phyloP scores from a whole-genome alignment of 92 coral and sea anemone species.

The Zoanthus solanderi region DNA sequence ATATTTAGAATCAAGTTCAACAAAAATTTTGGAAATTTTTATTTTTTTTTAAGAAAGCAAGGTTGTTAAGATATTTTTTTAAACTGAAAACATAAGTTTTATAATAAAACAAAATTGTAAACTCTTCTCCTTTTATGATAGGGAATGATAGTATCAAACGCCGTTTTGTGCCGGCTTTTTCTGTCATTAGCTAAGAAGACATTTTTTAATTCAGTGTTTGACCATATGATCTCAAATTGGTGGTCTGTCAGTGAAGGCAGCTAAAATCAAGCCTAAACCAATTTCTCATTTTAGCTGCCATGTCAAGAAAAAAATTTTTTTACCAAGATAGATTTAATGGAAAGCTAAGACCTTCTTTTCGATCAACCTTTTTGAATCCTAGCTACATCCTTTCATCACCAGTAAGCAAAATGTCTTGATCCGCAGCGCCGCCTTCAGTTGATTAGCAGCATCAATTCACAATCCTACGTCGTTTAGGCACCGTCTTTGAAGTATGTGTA shows the following conservation, averaged over 20 bases:
- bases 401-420: constrained; percentile 20
- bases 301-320: background rate
- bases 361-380: background rate
- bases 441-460: background rate
- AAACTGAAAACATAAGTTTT: background rate
- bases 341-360: background rate
- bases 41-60: too few species aligned
- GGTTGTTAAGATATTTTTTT: background rate
- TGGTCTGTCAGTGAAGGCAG: too few species aligned
- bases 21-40: too few species aligned
- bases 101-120: too few species aligned
- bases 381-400: constrained; percentile 14
- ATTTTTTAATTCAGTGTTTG: too few species aligned
- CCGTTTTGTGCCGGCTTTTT: too few species aligned
- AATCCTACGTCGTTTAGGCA: constrained; percentile 30
- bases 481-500: background rate
- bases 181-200: too few species aligned
- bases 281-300: background rate
- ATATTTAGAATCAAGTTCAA: constrained; percentile 6
- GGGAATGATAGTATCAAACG: too few species aligned
- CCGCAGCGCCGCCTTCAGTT: background rate
- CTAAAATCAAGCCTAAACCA: background rate
- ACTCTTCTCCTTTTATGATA: too few species aligned
- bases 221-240: too few species aligned
- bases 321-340: background rate